phyloP scores from a whole-genome alignment of 1,140 invertebrate genomes.

The Asbolus verrucosus region DNA sequence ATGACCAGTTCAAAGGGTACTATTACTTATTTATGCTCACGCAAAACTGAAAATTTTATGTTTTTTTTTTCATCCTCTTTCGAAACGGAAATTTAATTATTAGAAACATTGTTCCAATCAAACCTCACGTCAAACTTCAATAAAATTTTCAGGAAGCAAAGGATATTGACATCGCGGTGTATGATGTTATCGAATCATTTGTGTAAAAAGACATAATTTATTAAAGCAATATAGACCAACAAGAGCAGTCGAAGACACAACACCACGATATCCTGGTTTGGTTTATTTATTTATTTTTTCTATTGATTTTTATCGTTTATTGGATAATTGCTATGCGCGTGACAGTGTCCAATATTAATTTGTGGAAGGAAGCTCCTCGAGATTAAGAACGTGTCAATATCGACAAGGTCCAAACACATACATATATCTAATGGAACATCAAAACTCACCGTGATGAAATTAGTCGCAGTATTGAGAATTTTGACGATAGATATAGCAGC shows the following conservation, averaged over 20 bases:
- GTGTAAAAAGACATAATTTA: slow-evolving; percentile 17
- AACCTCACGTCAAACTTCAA: slow-evolving; percentile 7
- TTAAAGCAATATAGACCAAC: background rate
- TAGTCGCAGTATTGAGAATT: slow-evolving; percentile 19
- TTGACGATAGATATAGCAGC: slow-evolving; percentile 18
- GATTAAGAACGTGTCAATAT: slow-evolving; percentile 12
- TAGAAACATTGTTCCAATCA: too few species aligned
- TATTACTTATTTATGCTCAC: background rate
- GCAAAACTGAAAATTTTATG: slow-evolving; percentile 7
- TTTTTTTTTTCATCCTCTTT: slow-evolving; percentile 2
- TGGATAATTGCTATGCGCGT: slow-evolving; percentile 25
- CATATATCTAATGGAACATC: slow-evolving; percentile 3
- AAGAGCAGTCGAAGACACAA: background rate
- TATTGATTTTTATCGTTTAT: slow-evolving; percentile 23
- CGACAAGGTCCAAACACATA: background rate
- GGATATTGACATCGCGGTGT: slow-evolving; percentile 1
- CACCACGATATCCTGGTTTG: background rate
- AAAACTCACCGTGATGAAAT: slow-evolving; percentile 31
- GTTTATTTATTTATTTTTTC: slow-evolving; percentile 13
- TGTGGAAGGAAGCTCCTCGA: background rate
- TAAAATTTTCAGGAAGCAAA: background rate
- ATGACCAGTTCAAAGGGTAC: background rate
- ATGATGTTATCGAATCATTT: slow-evolving; percentile 1
- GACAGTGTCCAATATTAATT: background rate
- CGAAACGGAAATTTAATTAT: too few species aligned